A percentile compares a stretch with the other conserved stretches of the same genome.
Evolutionary conservation across 2,113 vertebrate species (phyloP).

Genomic region (Carassius carassius): DNA sequence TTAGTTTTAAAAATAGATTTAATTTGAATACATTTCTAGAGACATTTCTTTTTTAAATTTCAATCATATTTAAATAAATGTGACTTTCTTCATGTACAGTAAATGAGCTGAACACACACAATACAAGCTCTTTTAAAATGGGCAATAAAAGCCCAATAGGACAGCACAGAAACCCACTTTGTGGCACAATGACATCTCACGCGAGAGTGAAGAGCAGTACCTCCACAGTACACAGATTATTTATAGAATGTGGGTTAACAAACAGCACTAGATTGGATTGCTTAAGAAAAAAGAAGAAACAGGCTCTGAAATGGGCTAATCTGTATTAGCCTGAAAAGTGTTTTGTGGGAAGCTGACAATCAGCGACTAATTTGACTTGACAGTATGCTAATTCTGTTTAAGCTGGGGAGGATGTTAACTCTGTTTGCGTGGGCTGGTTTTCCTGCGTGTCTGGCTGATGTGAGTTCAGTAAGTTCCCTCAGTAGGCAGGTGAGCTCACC

Average conservation of each 20-base stretch:
- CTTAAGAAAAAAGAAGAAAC: conserved; percentile 57
- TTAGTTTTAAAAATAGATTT: too few species aligned
- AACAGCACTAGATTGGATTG: conserved; percentile 48
- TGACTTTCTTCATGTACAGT: conserved; percentile 5
- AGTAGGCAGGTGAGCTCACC: conserved; percentile 36
- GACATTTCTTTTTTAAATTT: not conserved
- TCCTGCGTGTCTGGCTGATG: conserved; percentile 16
- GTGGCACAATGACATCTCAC: not conserved
- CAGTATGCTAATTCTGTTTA: conserved; percentile 76
- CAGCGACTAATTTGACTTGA: conserved; percentile 73
- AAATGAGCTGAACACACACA: conserved; percentile 10
- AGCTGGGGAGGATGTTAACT: conserved; percentile 65
- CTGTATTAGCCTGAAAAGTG: conserved; percentile 72
- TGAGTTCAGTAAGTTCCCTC: not conserved
- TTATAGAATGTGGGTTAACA: conserved; percentile 60
- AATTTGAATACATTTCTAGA: not conserved
- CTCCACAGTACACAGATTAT: conserved; percentile 21
- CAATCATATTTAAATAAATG: not conserved
- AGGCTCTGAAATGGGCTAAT: conserved; percentile 72
- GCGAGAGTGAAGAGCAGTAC: not conserved
- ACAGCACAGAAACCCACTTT: not conserved
- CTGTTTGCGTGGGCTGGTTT: conserved; percentile 55
- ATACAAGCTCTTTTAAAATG: conserved; percentile 1
- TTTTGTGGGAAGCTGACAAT: conserved; percentile 72
- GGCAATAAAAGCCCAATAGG: not conserved